These are phyloP conservation scores for Spialia ferax DNA, from an alignment of 2,888 invertebrate genomes.

Conservation along the genomic window DNA sequence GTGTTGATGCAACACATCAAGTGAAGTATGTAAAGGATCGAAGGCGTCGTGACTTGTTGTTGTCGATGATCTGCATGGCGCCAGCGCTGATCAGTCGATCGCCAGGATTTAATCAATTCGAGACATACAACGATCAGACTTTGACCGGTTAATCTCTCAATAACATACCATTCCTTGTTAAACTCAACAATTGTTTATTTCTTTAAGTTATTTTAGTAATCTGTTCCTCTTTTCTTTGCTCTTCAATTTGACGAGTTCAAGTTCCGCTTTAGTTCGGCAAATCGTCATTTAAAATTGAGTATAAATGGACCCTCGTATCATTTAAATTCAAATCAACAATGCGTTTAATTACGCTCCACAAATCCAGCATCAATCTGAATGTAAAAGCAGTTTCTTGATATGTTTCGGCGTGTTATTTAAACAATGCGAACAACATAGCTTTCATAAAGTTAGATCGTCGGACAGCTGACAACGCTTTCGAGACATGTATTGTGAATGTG, in stretches of 20 bases:
- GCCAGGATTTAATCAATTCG: conserved; percentile 35
- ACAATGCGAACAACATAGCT: conserved; percentile 28
- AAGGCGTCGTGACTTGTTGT: conserved; percentile 30
- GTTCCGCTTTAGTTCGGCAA: conserved; percentile 14
- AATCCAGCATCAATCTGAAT: conserved; percentile 34
- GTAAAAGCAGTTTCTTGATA: conserved; percentile 31
- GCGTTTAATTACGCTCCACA: conserved; percentile 34
- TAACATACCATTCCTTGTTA: conserved; percentile 21
- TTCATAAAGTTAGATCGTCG: conserved; percentile 20
- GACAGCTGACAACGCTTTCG: conserved; percentile 38
- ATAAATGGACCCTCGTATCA: conserved; percentile 10
- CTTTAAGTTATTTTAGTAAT: background rate
- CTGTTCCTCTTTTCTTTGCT: conserved; percentile 10
- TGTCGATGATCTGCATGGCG: conserved; percentile 39
- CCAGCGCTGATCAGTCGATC: conserved; percentile 33
- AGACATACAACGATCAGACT: conserved; percentile 28
- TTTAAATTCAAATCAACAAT: conserved; percentile 39
- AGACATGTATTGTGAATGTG: conserved; percentile 28
- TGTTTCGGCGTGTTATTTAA: conserved; percentile 22
- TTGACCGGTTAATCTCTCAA: conserved; percentile 30
- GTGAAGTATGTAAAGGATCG: background rate
- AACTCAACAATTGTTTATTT: background rate
- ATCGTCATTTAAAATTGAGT: conserved; percentile 30
- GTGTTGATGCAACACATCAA: conserved; percentile 26
- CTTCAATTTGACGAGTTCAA: conserved; percentile 18